These are phyloP conservation scores for Lates japonicus DNA, from an alignment of 2,797 vertebrate genomes.

Conservation along the genomic window DNA sequence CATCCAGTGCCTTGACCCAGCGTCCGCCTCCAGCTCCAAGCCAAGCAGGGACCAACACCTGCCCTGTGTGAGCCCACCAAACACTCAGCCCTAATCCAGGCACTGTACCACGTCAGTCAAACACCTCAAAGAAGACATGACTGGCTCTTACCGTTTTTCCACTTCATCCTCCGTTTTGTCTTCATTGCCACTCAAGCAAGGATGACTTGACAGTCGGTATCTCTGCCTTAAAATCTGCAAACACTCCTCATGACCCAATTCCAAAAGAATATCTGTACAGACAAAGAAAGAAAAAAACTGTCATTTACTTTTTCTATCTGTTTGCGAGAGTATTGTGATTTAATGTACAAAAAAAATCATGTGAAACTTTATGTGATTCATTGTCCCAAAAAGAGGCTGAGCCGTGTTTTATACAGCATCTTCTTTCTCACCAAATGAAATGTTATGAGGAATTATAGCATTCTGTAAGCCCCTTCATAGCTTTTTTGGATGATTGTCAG, in stretches of 20 bases:
- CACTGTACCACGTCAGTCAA: slow-evolving; percentile 42
- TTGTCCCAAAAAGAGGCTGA: slow-evolving; percentile 71
- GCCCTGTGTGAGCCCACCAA: slow-evolving; percentile 68
- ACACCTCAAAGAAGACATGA: slow-evolving; percentile 73
- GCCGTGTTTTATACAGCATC: slow-evolving; percentile 72
- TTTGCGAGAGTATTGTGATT: slow-evolving; percentile 83
- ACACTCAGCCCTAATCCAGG: slow-evolving; percentile 68
- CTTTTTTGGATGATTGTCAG: slow-evolving; percentile 55
- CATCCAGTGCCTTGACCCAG: slow-evolving; percentile 98
- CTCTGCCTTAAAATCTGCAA: slow-evolving; percentile 91
- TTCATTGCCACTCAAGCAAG: slow-evolving; percentile 39
- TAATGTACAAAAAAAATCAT: slow-evolving; percentile 75
- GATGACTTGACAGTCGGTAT: slow-evolving; percentile 71
- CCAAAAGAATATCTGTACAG: slow-evolving; percentile 71
- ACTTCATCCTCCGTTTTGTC: slow-evolving; percentile 1
- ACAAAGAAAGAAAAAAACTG: slow-evolving; percentile 36
- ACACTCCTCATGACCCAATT: slow-evolving; percentile 59
- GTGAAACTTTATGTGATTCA: slow-evolving; percentile 74
- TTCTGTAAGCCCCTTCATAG: slow-evolving; percentile 36
- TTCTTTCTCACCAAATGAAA: slow-evolving; percentile 54
- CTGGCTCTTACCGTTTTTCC: slow-evolving; percentile 22
- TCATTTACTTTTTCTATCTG: slow-evolving; percentile 72
- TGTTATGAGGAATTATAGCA: slow-evolving; percentile 50
- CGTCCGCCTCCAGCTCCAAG: slow-evolving; percentile 86
- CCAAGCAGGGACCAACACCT: slow-evolving; percentile 83